Evolutionary conservation across 2,797 vertebrate species (phyloP).

Genomic region (Rhynchotus rufescens): DNA sequence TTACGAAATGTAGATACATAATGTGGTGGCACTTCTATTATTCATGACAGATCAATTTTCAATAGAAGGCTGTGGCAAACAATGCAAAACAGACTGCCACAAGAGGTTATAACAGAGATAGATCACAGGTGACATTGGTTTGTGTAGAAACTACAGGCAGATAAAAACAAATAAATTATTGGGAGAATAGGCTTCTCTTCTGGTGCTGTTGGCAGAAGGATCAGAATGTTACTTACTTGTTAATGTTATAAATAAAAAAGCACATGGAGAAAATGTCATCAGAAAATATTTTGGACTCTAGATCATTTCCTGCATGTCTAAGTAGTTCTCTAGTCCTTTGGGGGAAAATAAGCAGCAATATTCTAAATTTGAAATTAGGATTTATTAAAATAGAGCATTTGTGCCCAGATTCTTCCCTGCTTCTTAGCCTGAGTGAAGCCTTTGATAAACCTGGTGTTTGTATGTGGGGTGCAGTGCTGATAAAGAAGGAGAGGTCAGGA

Average conservation of each 20-base stretch:
- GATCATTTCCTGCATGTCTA: neutral
- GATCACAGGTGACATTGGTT: slow-evolving; percentile 62
- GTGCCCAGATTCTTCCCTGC: neutral
- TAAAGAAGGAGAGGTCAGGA: neutral
- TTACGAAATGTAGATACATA: slow-evolving; percentile 56
- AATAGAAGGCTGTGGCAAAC: slow-evolving; percentile 66
- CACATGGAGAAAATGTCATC: neutral
- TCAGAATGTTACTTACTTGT: slow-evolving; percentile 34
- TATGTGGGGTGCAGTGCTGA: fast-evolving
- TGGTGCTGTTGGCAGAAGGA: slow-evolving; percentile 11
- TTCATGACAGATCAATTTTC: slow-evolving; percentile 70
- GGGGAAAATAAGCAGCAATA: neutral
- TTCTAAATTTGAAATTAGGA: neutral
- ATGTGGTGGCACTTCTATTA: slow-evolving; percentile 45
- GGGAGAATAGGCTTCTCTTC: slow-evolving; percentile 21
- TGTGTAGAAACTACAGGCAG: slow-evolving; percentile 54
- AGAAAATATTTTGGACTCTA: slow-evolving; percentile 15
- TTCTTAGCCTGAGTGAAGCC: neutral
- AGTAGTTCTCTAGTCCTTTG: neutral
- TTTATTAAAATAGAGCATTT: neutral
- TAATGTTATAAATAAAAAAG: slow-evolving; percentile 37
- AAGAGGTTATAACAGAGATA: slow-evolving; percentile 45
- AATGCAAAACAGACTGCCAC: slow-evolving; percentile 66
- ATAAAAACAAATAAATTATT: slow-evolving; percentile 58
- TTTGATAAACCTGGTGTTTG: neutral